Percentiles rank a stretch among this genome's conserved stretches.
These are phyloP conservation scores for Cephalopholis sonnerati DNA, from an alignment of 2,113 vertebrate species.

Conservation along the genomic window DNA sequence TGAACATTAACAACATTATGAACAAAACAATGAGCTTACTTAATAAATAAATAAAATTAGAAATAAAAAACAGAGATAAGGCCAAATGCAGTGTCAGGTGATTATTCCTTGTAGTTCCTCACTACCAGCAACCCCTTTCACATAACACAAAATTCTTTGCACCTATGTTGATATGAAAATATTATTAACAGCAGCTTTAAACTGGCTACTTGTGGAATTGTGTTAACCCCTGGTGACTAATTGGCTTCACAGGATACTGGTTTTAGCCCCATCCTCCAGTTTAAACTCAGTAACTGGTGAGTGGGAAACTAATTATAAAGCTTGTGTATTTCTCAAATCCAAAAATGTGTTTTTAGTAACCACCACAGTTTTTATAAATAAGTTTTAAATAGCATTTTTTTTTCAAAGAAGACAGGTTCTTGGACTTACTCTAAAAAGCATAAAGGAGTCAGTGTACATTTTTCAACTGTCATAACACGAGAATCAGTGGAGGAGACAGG, in stretches of 20 bases:
- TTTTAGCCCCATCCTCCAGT: neutral
- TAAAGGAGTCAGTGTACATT: constrained; percentile 39
- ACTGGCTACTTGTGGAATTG: too few relatives aligned
- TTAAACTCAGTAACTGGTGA: constrained; percentile 2
- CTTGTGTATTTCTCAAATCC: constrained; percentile 23
- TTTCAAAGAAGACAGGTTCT: constrained; percentile 22
- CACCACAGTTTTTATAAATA: constrained; percentile 32
- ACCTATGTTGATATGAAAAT: constrained; percentile 19
- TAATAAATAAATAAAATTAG: too few relatives aligned
- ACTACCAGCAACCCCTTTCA: neutral
- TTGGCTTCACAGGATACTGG: constrained; percentile 6
- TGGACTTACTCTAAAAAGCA: constrained; percentile 31
- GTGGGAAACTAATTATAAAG: constrained; percentile 34
- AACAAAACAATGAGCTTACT: neutral
- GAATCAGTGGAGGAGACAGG: constrained; percentile 65
- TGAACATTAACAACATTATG: too few relatives aligned
- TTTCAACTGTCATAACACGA: constrained; percentile 64
- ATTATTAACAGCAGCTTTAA: constrained; percentile 11
- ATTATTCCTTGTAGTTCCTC: neutral
- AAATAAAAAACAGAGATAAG: too few relatives aligned
- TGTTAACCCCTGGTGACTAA: neutral
- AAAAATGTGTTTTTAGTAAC: neutral
- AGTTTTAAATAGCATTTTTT: neutral
- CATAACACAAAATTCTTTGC: neutral
- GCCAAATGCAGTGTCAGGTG: neutral